These are phyloP conservation scores for Empidonax alnorum DNA, from an alignment of 2,113 vertebrate genomes.

Conservation along the genomic window DNA sequence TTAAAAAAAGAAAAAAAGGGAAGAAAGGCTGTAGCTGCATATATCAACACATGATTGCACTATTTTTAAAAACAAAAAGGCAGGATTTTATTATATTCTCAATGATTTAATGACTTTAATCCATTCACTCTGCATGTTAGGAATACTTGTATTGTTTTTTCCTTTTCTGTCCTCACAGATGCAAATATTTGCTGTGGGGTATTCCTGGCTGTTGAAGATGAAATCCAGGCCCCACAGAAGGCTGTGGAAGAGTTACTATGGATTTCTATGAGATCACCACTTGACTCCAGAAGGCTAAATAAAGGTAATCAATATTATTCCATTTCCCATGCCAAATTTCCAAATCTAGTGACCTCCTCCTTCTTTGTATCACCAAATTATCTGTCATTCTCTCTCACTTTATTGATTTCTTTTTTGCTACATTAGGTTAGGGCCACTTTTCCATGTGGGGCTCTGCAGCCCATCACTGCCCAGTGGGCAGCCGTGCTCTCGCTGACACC, in stretches of 20 bases:
- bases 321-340: background rate
- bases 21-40: background rate
- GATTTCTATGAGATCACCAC: background rate
- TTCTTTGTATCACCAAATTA: background rate
- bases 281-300: background rate
- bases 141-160: background rate
- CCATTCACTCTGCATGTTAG: background rate
- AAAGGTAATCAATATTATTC: background rate
- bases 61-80: background rate
- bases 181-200: constrained; percentile 17
- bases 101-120: background rate
- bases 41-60: background rate
- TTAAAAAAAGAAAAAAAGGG: background rate
- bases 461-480: background rate
- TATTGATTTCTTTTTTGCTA: background rate
- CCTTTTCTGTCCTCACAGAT: background rate
- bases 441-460: background rate
- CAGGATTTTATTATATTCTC: background rate
- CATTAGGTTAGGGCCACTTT: background rate
- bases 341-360: background rate
- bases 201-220: background rate
- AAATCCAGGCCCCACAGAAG: background rate
- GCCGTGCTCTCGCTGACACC: accelerated
- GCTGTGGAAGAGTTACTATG: background rate
- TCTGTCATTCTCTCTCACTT: background rate